These are phyloP conservation scores for Percopsis transmontana DNA, from an alignment of 2,113 vertebrate genomes.

Conservation along the genomic window DNA sequence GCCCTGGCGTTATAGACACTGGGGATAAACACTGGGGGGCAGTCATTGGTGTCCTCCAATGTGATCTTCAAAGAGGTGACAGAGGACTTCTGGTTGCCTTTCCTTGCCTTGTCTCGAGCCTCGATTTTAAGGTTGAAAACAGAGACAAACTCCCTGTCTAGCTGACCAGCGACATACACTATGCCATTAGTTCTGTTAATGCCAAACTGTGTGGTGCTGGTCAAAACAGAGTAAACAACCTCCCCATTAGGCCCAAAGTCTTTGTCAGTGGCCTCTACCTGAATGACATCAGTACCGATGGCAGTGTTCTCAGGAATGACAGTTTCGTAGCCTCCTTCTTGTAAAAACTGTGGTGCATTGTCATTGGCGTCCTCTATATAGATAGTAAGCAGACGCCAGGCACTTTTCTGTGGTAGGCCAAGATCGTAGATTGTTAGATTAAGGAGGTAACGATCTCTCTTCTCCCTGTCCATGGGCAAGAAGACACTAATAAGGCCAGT, in stretches of 20 bases:
- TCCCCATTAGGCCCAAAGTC: conserved; percentile 89
- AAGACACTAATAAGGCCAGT: conserved; percentile 88
- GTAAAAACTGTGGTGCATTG: conserved; percentile 89
- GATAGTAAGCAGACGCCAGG: conserved; percentile 89
- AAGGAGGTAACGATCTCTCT: conserved; percentile 88
- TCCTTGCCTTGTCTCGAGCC: conserved; percentile 88
- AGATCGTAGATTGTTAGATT: conserved; percentile 95
- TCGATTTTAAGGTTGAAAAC: conserved; percentile 91
- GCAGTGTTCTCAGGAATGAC: conserved; percentile 91
- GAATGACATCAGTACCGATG: conserved; percentile 90
- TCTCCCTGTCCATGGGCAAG: conserved; percentile 92
- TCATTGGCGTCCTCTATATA: conserved; percentile 92
- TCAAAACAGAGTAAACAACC: conserved; percentile 88
- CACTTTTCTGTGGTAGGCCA: conserved; percentile 88
- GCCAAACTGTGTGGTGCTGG: conserved; percentile 87
- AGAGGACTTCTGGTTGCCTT: conserved; percentile 83
- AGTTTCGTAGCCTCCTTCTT: conserved; percentile 83
- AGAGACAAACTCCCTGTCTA: conserved; percentile 87
- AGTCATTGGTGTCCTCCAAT: conserved; percentile 94
- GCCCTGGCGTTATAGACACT: conserved; percentile 87
- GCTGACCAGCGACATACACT: conserved; percentile 88
- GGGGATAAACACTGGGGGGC: conserved; percentile 91
- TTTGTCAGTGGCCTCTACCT: conserved; percentile 93
- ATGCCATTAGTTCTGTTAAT: conserved; percentile 91
- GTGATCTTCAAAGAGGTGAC: conserved; percentile 85